Evolutionary conservation across 2,888 invertebrate species (phyloP).

Genomic region (Glyphotaelius pellucidus): DNA sequence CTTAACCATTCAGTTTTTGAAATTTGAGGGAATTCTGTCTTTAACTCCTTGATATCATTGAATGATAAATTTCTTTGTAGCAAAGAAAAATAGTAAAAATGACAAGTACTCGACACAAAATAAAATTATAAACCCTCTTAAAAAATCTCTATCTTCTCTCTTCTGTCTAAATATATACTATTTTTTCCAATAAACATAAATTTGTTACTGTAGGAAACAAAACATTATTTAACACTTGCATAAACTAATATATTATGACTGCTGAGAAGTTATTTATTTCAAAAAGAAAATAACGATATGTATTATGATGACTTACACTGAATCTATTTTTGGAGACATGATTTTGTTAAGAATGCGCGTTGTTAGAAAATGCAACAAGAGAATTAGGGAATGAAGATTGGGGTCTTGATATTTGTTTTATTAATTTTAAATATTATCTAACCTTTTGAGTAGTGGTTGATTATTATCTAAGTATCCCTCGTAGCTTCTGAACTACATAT

Average conservation of each 20-base stretch:
- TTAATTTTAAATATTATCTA: constrained; percentile 8
- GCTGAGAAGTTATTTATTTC: not conserved
- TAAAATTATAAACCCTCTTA: not conserved
- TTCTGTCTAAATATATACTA: not conserved
- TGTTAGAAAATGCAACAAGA: constrained; percentile 33
- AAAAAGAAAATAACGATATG: constrained; percentile 2
- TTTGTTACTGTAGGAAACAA: not conserved
- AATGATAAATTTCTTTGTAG: not conserved
- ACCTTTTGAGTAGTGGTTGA: constrained; percentile 37
- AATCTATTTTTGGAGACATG: not conserved
- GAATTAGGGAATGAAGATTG: constrained; percentile 13
- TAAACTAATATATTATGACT: not conserved
- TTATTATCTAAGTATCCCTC: constrained; percentile 27
- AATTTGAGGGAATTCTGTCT: not conserved
- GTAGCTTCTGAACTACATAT: not conserved
- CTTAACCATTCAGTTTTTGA: not conserved
- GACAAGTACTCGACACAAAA: not conserved
- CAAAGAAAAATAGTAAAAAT: not conserved
- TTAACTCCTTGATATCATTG: not conserved
- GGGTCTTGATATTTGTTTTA: constrained; percentile 33
- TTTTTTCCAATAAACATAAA: not conserved
- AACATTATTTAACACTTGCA: not conserved
- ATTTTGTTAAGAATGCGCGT: not conserved
- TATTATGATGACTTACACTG: not conserved
- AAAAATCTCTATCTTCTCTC: not conserved